phyloP scores from a whole-genome alignment of 1,140 invertebrate genomes.

The Chrysomallon squamiferum region DNA sequence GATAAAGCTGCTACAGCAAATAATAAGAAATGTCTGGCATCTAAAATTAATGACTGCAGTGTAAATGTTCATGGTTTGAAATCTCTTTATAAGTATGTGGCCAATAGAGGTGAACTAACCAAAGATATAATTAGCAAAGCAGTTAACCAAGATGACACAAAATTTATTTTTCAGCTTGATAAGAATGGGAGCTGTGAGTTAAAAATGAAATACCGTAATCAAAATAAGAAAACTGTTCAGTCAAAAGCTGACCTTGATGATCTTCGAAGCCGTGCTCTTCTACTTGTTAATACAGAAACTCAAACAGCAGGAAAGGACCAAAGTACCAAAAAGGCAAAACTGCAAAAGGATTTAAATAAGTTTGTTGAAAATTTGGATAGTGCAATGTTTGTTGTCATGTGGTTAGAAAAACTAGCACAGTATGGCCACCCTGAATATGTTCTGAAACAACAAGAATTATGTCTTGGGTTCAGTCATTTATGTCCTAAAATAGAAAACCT shows the following conservation, averaged over 20 bases:
- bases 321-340: not conserved
- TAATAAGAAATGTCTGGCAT: slow-evolving; percentile 17
- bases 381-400: slow-evolving; percentile 19
- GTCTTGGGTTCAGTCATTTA: slow-evolving; percentile 8
- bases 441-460: not conserved
- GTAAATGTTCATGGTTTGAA: slow-evolving; percentile 33
- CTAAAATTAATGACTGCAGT: slow-evolving; percentile 29
- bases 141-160: slow-evolving; percentile 11
- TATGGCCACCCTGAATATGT: slow-evolving; percentile 30
- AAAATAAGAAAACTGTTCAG: slow-evolving; percentile 12
- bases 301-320: slow-evolving; percentile 10
- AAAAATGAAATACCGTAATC: slow-evolving; percentile 20
- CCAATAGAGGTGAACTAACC: slow-evolving; percentile 40
- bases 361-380: slow-evolving; percentile 26
- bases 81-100: slow-evolving; percentile 34
- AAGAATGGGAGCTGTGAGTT: not conserved
- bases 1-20: slow-evolving; percentile 6
- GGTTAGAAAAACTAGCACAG: slow-evolving; percentile 14
- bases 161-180: slow-evolving; percentile 22
- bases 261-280: slow-evolving; percentile 34
- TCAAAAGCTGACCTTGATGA: slow-evolving; percentile 23
- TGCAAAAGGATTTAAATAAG: slow-evolving; percentile 14
- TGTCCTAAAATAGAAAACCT: not conserved
- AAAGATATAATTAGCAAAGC: slow-evolving; percentile 35
- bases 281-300: slow-evolving; percentile 31